These are phyloP conservation scores for Pelecanus crispus DNA, from an alignment of 2,113 vertebrate genomes.

Conservation along the genomic window DNA sequence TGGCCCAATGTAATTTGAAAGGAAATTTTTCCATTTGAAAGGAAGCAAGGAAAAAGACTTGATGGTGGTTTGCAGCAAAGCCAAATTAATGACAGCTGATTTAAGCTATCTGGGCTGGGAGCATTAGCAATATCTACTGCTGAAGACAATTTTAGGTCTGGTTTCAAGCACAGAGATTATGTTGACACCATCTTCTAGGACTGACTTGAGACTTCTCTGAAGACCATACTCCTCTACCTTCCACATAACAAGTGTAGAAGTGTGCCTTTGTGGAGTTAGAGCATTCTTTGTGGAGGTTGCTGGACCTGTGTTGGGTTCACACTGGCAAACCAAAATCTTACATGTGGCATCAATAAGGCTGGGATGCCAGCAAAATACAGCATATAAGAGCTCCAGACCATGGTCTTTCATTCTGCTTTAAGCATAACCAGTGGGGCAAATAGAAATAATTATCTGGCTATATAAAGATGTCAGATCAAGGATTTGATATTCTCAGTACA, in stretches of 20 bases:
- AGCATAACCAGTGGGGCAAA: not conserved
- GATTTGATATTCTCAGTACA: not conserved
- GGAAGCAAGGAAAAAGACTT: not conserved
- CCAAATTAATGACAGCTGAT: not conserved
- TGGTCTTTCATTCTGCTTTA: not conserved
- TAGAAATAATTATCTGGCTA: not conserved
- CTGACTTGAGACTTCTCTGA: not conserved
- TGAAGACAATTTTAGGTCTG: not conserved
- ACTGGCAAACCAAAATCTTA: not conserved
- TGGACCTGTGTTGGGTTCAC: not conserved
- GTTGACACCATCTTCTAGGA: not conserved
- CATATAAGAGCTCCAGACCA: not conserved
- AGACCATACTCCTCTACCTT: not conserved
- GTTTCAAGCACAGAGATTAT: not conserved
- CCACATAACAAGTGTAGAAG: not conserved
- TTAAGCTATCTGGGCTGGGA: not conserved
- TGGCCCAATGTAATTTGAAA: not conserved
- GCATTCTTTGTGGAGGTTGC: not conserved
- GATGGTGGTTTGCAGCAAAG: not conserved
- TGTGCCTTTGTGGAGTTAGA: not conserved
- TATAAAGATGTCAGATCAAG: not conserved
- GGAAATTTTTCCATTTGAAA: not conserved
- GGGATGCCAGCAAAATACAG: not conserved
- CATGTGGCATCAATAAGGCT: not conserved
- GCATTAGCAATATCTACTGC: not conserved